Percentiles rank a stretch among this genome's conserved stretches.
phyloP scores from a whole-genome alignment of 1,140 invertebrate species.

The Rhynchophorus ferrugineus region DNA sequence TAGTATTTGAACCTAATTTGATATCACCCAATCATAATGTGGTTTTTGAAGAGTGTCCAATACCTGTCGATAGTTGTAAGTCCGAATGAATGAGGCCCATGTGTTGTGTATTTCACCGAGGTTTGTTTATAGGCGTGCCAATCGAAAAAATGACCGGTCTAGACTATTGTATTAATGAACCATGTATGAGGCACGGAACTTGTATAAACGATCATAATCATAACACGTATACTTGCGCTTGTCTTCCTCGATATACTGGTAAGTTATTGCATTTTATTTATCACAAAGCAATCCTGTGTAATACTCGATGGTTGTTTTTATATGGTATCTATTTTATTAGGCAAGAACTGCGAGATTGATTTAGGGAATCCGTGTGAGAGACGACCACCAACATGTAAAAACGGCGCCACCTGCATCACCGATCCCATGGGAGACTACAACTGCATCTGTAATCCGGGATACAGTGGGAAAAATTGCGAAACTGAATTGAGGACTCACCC shows the following conservation, averaged over 20 bases:
- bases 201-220: conserved; percentile 61
- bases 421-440: conserved; percentile 65
- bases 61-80: conserved; percentile 62
- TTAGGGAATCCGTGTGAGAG: conserved; percentile 59
- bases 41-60: conserved; percentile 64
- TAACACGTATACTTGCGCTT: conserved; percentile 71
- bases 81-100: too few relatives aligned
- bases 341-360: conserved; percentile 79
- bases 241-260: conserved; percentile 50
- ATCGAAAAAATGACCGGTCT: conserved; percentile 41
- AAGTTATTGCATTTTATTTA: too few relatives aligned
- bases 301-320: too few relatives aligned
- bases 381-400: conserved; percentile 49
- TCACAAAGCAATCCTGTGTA: too few relatives aligned
- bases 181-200: conserved; percentile 71
- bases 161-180: conserved; percentile 68
- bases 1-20: conserved; percentile 63
- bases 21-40: conserved; percentile 55
- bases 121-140: conserved; percentile 19
- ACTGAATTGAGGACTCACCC: conserved; percentile 59
- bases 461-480: conserved; percentile 66
- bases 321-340: conserved; percentile 39
- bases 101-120: too few relatives aligned
- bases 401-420: conserved; percentile 68
- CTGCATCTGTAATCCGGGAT: conserved; percentile 68